Evolutionary conservation across 2,113 vertebrate genomes (phyloP), one percentile per base, ranked within the genome.

Genomic region (Odontophorus gujanensis): DNA sequence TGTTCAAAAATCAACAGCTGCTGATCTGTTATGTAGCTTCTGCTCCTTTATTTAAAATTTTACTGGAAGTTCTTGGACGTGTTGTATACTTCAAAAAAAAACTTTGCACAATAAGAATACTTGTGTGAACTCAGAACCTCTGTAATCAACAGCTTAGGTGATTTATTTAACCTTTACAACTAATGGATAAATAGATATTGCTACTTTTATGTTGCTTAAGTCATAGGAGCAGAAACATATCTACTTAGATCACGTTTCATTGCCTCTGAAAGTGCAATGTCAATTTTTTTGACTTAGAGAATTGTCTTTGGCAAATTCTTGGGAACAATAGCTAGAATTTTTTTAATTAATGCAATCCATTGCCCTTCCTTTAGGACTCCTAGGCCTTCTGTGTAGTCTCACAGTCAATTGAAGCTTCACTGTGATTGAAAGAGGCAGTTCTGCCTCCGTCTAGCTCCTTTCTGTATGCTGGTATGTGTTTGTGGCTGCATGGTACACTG

Each of bases 311-410:
- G 12, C 48, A 83, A 75, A 94, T 81, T 87, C 66, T 69, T 79
- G 66, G 58, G 48, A 81, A 79, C n/a, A 62, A 51, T 78, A 2
- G 59, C 30, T 75, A 72, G n/a, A 7, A 9, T 36, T 32, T 8
- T 57, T n/a, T 21, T 4, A 80, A 88, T 94, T 93, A 90, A 84
- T 93, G 11, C 51, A 59, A 79, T 95, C 66, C 48, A 13, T 87
- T 96, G 77, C 69, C 83, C 86, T 95, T 92, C 81, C 83, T 95
- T 92, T 96, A 88, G 90, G 94, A 89, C 24, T 90, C 58, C 83
- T 95, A 92, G 69, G 85, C 77, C 83, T 89, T 94, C 65, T 94
- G 57, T 96, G 77, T 95, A 95, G 78, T 95, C 69, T 96, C 66
- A 89, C 66, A 95, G 81, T 93, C 85, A 90, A 61, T n/a, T 94